Evolutionary conservation across 2,797 vertebrate genomes (phyloP).

Genomic region (Lepus townsendii): DNA sequence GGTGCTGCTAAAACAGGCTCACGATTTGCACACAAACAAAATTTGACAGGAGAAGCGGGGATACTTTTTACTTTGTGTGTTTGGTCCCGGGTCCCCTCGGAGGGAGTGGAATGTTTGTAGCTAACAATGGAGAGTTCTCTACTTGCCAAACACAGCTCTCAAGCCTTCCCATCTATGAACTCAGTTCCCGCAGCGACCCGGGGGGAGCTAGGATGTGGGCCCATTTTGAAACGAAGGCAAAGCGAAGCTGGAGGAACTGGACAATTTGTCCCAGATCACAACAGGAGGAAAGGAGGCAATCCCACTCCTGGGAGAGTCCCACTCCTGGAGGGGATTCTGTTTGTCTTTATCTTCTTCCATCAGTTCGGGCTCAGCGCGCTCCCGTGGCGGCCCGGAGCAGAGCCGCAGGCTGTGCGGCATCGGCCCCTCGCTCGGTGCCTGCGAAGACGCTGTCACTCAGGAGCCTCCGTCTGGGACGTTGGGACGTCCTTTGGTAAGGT

Average conservation of each 20-base stretch:
- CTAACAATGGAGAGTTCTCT: not conserved
- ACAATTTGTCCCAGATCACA: not conserved
- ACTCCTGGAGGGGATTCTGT: not conserved
- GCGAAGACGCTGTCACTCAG: constrained; percentile 74
- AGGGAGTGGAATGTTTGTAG: accelerated
- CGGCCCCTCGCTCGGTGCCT: not conserved
- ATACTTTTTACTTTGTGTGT: not conserved
- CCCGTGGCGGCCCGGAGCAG: not conserved
- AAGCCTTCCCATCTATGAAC: not conserved
- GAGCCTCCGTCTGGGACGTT: constrained; percentile 77
- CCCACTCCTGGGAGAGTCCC: accelerated
- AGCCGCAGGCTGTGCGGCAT: accelerated
- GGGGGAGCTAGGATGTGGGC: not conserved
- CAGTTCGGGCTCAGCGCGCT: accelerated
- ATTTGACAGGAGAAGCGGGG: not conserved
- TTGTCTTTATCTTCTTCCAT: not conserved
- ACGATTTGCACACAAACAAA: constrained; percentile 58
- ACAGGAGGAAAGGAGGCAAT: not conserved
- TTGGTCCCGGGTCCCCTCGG: not conserved
- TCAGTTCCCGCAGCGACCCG: not conserved
- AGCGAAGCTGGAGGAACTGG: not conserved
- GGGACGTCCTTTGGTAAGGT: constrained; percentile 86
- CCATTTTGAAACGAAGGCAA: constrained; percentile 35
- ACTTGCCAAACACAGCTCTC: not conserved
- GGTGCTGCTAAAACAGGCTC: constrained; percentile 59